A percentile compares a stretch with the other conserved stretches of the same genome.
These are phyloP conservation scores for Fukomys damarensis DNA, from an alignment of 2,113 vertebrate species.

Conservation along the genomic window DNA sequence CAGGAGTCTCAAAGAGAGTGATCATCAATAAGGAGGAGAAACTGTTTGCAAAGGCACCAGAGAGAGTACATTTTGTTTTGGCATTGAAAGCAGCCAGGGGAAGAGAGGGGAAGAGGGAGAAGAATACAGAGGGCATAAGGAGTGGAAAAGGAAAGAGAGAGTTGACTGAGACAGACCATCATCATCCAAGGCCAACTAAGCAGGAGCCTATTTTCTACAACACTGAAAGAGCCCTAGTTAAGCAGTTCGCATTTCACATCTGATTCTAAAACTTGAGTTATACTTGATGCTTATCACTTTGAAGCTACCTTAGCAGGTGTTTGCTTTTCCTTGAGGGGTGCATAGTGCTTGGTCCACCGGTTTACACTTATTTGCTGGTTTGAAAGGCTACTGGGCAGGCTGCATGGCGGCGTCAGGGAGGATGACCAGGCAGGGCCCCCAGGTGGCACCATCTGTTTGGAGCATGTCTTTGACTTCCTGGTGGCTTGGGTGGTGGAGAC, in stretches of 20 bases:
- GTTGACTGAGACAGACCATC: not conserved
- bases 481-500: too few species aligned
- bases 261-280: not conserved
- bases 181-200: not conserved
- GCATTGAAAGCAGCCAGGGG: not conserved
- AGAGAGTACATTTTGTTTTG: not conserved
- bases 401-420: too few species aligned
- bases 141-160: too few species aligned
- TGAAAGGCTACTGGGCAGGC: too few species aligned
- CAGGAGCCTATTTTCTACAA: not conserved
- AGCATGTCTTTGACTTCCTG: too few species aligned
- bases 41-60: not conserved
- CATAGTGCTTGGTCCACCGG: not conserved
- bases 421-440: too few species aligned
- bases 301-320: not conserved
- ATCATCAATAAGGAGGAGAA: not conserved
- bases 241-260: not conserved
- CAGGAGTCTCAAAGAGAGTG: not conserved
- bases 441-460: too few species aligned
- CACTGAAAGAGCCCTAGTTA: not conserved
- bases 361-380: not conserved
- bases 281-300: not conserved
- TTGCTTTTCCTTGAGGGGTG: not conserved
- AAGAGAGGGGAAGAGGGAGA: not conserved
- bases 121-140: not conserved